Evolutionary conservation across 2,888 invertebrate genomes (phyloP), one percentile per base, ranked within the genome.

Genomic region (Orchestes rusci): DNA sequence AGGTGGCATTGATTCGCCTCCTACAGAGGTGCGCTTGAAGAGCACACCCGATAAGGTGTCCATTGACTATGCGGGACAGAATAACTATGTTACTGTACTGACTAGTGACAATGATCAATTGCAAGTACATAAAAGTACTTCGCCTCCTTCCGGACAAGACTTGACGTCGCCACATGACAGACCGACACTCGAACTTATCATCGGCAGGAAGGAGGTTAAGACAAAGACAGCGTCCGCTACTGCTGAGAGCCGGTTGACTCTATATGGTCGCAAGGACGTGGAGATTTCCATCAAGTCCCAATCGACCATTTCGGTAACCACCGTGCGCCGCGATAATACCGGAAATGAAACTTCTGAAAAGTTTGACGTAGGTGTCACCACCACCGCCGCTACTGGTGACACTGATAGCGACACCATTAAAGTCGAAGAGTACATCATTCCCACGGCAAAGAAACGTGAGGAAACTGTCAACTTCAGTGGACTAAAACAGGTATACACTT

Each of bases 201-300:
- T 74, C 43, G 73, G 73, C 2, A 66, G 72, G 3, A 74, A 74
- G 60, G 73, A 74, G 58, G 69, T 74, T 1, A 66, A 69, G 34
- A 73, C 73, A 3, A 66, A 66, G 52, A 73, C 74, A 53, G 70
- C 73, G 1, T 70, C 70, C 27, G 73, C 73, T 4, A 67, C 70
- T 5, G 68, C 73, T 10, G 73, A 74, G 59, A 73, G 73, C 56
- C 64, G 70, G n/a, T 56, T 73, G 18, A 74, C 73, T 3, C 55
- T 74, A 10, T 74, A 73, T 53, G 70, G 73, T 8, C 68, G 69
- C n/a, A 67, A 69, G 51, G 73, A 73, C 59, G 71, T 74, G 4
- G 73, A 74, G 63, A 74, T 74, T 46, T 73, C 73, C 10, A 73
- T 74, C 27, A 67, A 70, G 52, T 73, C 73, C 2, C 71, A 74